Percentiles rank a stretch among this genome's conserved stretches.
These are phyloP conservation scores for Apus apus DNA, from an alignment of 2,113 vertebrate genomes.

Conservation along the genomic window DNA sequence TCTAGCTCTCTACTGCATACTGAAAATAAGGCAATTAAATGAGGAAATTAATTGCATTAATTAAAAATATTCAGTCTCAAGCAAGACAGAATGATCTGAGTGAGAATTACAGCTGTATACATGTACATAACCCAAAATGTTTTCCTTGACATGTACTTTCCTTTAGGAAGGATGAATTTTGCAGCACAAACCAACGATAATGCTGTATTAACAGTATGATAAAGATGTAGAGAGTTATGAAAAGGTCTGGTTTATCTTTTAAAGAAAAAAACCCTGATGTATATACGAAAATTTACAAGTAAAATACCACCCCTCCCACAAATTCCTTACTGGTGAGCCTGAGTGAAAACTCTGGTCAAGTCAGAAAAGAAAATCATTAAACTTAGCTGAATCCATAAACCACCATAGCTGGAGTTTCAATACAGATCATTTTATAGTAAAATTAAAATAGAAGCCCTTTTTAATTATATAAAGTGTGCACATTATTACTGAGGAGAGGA, in stretches of 20 bases:
- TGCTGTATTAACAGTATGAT: not conserved
- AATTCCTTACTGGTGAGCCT: slow-evolving; percentile 33
- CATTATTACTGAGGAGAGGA: slow-evolving; percentile 59
- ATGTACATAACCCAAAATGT: slow-evolving; percentile 25
- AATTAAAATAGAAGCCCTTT: slow-evolving; percentile 71
- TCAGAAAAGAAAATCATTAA: slow-evolving; percentile 39
- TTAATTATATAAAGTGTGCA: slow-evolving; percentile 66
- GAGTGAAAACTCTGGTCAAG: not conserved
- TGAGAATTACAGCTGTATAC: slow-evolving; percentile 43
- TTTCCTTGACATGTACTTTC: slow-evolving; percentile 25
- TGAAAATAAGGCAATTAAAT: slow-evolving; percentile 68
- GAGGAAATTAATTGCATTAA: slow-evolving; percentile 71
- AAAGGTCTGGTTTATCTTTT: slow-evolving; percentile 1
- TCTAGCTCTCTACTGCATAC: slow-evolving; percentile 40
- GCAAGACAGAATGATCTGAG: slow-evolving; percentile 35
- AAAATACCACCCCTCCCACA: not conserved
- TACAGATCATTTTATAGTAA: slow-evolving; percentile 50
- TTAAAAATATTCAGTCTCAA: slow-evolving; percentile 61
- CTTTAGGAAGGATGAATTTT: slow-evolving; percentile 37
- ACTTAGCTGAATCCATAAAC: slow-evolving; percentile 1
- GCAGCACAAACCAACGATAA: not conserved
- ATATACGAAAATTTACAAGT: slow-evolving; percentile 9
- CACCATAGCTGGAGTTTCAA: not conserved
- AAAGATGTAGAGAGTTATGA: not conserved
- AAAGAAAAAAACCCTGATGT: not conserved